These are phyloP conservation scores for Didymodactylos carnosus DNA, from an alignment of 2,888 invertebrate genomes.

Conservation along the genomic window DNA sequence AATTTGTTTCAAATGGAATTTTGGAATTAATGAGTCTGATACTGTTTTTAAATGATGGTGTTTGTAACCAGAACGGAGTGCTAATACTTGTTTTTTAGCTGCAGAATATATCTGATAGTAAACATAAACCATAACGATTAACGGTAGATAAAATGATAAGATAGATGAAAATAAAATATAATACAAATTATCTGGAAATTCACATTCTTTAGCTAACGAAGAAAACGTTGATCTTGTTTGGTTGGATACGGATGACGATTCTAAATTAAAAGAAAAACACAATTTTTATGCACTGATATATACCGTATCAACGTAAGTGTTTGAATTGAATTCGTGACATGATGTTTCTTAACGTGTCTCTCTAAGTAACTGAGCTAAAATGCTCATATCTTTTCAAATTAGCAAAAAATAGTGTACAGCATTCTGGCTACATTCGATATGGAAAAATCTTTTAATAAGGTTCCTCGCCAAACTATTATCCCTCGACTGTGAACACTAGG, in stretches of 20 bases:
- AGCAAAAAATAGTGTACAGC: too few species aligned
- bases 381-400: too few species aligned
- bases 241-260: background rate
- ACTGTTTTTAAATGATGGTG: background rate
- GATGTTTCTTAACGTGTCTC: too few species aligned
- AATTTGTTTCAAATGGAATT: background rate
- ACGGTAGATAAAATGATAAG: background rate
- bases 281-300: too few species aligned
- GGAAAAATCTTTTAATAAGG: too few species aligned
- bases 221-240: too few species aligned
- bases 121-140: background rate
- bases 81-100: background rate
- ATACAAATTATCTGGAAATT: background rate
- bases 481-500: too few species aligned
- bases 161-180: background rate
- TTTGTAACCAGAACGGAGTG: background rate
- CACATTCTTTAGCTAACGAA: background rate
- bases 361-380: too few species aligned
- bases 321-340: too few species aligned
- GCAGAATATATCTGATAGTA: background rate
- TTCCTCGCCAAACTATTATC: too few species aligned
- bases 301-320: too few species aligned
- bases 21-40: background rate
- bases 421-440: too few species aligned
- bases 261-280: background rate